Base-by-base conservation (phyloP, 2,797 vertebrate species). In the Diceros bicornis region DNA sequence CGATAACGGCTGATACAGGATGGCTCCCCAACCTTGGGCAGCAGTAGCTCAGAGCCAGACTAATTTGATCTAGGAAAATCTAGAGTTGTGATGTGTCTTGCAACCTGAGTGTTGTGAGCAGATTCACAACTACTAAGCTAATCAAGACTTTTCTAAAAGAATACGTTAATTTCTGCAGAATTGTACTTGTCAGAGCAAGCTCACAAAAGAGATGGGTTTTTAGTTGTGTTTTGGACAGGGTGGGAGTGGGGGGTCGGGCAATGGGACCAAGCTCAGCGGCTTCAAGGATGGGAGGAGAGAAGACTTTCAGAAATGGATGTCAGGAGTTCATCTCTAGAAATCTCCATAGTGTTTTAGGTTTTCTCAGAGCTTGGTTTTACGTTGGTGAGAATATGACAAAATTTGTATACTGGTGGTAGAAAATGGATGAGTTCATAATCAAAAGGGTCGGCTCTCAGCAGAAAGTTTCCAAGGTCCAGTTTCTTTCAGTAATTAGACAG, bases 1-100 rank as follows among this genome's bases (percentile, higher is more conserved):
- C 13, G 11, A 0, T 8, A n/a, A 37, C 0, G 21, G 12, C 14
- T 0, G 6, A 8, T 9, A n/a, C 2, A 27, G 64, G 66, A 23
- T 0, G 0, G 17, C n/a, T 29, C 23, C 41, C 21, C 50, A 14
- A 41, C 17, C 75, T 20, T n/a, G 69, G 91, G 23, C 12, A 34
- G 68, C 52, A 68, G 50, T 37, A 3, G 18, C 29, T 32, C 82
- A 57, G 62, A 64, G n/a, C 74, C 21, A 37, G 52, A 50, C 59
- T 66, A 66, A 29, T 21, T 17, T 34, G 47, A 64, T 55, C 14
- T 44, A 32, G 50, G 55, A 47, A 74, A 78, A 82, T 25, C 6
- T 57, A 52, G 20, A 23, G 41, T 27, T n/a, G 34, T n/a, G 44
- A 47, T 29, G 47, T 29, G 25, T 25, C 75, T 79, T 27, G 52